Conservation (phyloP, 2,888 invertebrate genomes). For the Antitype chi region DNA sequence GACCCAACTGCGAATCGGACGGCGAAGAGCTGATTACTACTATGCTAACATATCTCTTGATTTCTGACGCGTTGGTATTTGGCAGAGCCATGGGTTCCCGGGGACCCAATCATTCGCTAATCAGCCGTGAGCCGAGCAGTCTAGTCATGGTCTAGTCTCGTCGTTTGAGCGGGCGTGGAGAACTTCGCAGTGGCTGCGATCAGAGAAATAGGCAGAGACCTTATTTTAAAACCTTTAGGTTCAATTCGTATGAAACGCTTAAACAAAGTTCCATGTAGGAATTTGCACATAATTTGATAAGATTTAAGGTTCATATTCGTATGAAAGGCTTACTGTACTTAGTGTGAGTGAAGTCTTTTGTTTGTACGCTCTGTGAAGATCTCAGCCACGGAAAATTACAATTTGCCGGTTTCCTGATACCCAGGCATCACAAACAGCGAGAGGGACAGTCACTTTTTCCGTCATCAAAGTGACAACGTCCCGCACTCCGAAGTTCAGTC, state of each 20-base stretch:
- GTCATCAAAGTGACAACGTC: not conserved
- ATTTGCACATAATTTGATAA: not conserved
- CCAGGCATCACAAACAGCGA: conserved; percentile 10
- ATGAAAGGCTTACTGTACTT: too few species aligned
- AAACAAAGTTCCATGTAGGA: not conserved
- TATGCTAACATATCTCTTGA: not conserved
- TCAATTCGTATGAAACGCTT: not conserved
- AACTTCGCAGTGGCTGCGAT: too few species aligned
- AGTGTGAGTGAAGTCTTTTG: too few species aligned
- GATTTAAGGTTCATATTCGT: not conserved
- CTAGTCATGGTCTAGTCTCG: too few species aligned
- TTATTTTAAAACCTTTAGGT: accelerated
- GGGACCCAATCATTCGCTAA: too few species aligned
- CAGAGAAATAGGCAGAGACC: too few species aligned
- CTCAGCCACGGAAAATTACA: conserved; percentile 45
- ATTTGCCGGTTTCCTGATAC: conserved; percentile 31
- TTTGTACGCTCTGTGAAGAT: not conserved
- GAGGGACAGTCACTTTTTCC: not conserved
- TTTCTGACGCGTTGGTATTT: conserved; percentile 16
- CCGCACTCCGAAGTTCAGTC: conserved; percentile 3
- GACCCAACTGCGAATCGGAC: conserved; percentile 10
- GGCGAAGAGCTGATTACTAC: not conserved
- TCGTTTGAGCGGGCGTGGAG: not conserved
- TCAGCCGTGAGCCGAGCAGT: too few species aligned
- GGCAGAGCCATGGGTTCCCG: too few species aligned